Conservation (phyloP, 2,113 vertebrate genomes). For the Rhabdomys dilectus region DNA sequence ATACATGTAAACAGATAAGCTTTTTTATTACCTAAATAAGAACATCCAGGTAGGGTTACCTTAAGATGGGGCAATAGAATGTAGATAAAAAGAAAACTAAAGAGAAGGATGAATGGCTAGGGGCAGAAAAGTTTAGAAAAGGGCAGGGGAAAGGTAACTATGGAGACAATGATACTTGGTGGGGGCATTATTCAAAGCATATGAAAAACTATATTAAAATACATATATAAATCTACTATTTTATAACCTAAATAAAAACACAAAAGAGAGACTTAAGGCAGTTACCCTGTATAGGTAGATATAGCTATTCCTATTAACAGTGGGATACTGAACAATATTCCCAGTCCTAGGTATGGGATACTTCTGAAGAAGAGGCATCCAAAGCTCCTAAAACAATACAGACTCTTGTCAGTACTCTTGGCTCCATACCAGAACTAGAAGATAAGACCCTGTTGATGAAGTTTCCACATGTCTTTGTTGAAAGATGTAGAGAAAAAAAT, state of each 20-base stretch:
- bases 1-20: slow-evolving; percentile 67
- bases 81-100: not conserved
- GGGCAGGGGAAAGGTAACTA: too few relatives aligned
- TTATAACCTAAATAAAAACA: not conserved
- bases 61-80: not conserved
- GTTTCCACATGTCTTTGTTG: not conserved
- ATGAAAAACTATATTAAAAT: not conserved
- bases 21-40: not conserved
- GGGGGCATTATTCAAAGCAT: not conserved
- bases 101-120: not conserved
- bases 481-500: not conserved
- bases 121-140: not conserved
- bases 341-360: not conserved
- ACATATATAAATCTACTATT: not conserved
- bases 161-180: not conserved
- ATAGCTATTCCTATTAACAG: not conserved
- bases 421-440: not conserved
- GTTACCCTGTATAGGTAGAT: not conserved
- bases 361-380: not conserved
- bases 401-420: not conserved
- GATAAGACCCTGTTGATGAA: not conserved
- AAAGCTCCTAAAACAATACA: not conserved
- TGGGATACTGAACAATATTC: not conserved
- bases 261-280: not conserved
- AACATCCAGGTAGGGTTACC: not conserved